Percentiles rank a stretch among this genome's conserved stretches.
phyloP scores from a whole-genome alignment of 2,888 invertebrate species.

The Cataglyphis cursor region DNA sequence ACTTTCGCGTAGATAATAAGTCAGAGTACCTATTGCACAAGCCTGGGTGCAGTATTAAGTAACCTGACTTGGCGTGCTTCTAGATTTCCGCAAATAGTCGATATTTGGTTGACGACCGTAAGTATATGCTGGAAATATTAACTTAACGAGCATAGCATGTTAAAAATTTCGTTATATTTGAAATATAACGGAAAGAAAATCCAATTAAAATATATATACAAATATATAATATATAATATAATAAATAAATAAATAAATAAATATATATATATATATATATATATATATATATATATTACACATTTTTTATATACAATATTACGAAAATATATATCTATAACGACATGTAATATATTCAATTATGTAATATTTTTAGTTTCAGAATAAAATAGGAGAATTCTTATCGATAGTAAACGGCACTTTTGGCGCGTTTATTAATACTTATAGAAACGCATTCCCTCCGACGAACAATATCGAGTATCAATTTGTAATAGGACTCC shows the following conservation, averaged over 20 bases:
- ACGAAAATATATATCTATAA: neutral
- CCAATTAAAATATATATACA: neutral
- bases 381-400: conserved; percentile 83
- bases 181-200: conserved; percentile 1
- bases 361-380: conserved; percentile 68
- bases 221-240: neutral
- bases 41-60: conserved; percentile 84
- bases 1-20: conserved; percentile 66
- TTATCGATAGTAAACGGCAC: conserved; percentile 83
- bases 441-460: conserved; percentile 81
- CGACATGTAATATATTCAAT: neutral
- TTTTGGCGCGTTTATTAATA: conserved; percentile 84
- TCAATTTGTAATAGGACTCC: conserved; percentile 84
- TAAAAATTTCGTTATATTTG: neutral
- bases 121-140: conserved; percentile 35
- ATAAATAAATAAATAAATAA: too few species aligned
- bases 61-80: conserved; percentile 86
- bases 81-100: conserved; percentile 80
- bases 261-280: neutral
- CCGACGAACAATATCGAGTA: conserved; percentile 82
- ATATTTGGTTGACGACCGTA: conserved; percentile 83
- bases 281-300: neutral
- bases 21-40: conserved; percentile 85
- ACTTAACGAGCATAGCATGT: neutral
- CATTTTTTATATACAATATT: neutral